Percentiles rank a stretch among this genome's conserved stretches.
phyloP scores from a whole-genome alignment of 1,140 invertebrate species.

The Drosophila watanabei region DNA sequence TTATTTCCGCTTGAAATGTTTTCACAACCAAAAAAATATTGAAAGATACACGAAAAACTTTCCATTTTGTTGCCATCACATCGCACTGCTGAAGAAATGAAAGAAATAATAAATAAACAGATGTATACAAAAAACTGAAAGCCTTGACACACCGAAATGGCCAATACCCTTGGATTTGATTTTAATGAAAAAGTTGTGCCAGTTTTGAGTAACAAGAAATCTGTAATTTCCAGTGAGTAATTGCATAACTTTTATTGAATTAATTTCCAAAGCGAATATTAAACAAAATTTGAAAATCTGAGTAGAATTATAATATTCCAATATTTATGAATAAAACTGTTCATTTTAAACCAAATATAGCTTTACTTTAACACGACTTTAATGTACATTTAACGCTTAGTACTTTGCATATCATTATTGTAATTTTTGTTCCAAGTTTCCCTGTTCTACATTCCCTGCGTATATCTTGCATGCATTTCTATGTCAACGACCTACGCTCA shows the following conservation, averaged over 20 bases:
- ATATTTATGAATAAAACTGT: too few relatives aligned
- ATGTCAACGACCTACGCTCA: constrained; percentile 29
- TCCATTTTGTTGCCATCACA: constrained; percentile 51
- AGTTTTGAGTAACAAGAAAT: too few relatives aligned
- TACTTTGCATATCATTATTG: constrained; percentile 6
- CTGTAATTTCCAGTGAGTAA: background rate
- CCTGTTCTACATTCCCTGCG: background rate
- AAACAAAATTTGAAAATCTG: background rate
- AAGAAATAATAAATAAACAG: constrained; percentile 28
- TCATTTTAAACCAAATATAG: too few relatives aligned
- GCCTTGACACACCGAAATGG: constrained; percentile 27
- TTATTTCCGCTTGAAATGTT: constrained; percentile 46
- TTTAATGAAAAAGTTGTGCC: background rate
- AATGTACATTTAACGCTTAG: background rate
- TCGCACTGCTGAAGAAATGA: constrained; percentile 8
- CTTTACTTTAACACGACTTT: too few relatives aligned
- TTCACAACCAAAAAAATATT: too few relatives aligned
- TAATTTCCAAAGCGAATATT: too few relatives aligned
- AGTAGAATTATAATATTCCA: too few relatives aligned
- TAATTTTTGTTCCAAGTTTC: constrained; percentile 14
- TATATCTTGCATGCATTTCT: constrained; percentile 9
- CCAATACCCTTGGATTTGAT: constrained; percentile 24
- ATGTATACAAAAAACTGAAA: constrained; percentile 1
- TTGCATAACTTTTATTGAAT: background rate
- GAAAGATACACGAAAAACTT: constrained; percentile 38